Evolutionary conservation across 1,140 invertebrate genomes (phyloP).

Genomic region (Meloidogyne exigua): DNA sequence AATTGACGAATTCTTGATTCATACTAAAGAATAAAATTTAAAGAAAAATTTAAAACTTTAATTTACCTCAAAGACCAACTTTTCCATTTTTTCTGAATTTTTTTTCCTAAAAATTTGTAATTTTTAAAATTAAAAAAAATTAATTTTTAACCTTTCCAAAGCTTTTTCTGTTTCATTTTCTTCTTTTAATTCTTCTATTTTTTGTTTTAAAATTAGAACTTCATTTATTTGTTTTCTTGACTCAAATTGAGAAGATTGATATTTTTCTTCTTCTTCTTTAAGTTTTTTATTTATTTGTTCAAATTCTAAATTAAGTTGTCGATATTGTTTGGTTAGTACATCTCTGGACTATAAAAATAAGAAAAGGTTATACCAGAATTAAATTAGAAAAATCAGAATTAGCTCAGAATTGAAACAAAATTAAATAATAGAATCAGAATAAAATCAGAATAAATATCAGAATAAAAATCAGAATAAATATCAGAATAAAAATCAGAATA

Average conservation of each 20-base stretch:
- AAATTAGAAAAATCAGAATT: constrained; percentile 7
- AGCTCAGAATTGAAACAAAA: too few species aligned
- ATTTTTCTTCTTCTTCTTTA: constrained; percentile 25
- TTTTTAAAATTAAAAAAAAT: too few species aligned
- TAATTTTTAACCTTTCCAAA: constrained; percentile 23
- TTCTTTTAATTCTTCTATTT: constrained; percentile 39
- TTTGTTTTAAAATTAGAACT: constrained; percentile 30
- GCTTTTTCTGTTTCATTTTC: constrained; percentile 30
- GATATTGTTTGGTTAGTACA: constrained; percentile 33
- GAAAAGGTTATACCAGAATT: too few species aligned
- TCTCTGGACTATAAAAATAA: constrained; percentile 30
- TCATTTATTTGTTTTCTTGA: constrained; percentile 35
- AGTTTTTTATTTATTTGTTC: constrained; percentile 30
- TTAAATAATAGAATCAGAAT: too few species aligned
- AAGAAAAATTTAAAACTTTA: neutral
- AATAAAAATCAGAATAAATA: too few species aligned
- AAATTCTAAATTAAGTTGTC: constrained; percentile 27
- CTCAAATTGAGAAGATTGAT: constrained; percentile 29
- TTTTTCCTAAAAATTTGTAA: too few species aligned
- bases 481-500: too few species aligned
- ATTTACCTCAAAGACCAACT: constrained; percentile 19
- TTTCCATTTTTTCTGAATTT: too few species aligned
- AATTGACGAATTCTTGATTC: constrained; percentile 21
- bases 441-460: too few species aligned
- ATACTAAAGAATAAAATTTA: neutral